phyloP scores from a whole-genome alignment of 2,113 vertebrate species.

The Uria aalge region DNA sequence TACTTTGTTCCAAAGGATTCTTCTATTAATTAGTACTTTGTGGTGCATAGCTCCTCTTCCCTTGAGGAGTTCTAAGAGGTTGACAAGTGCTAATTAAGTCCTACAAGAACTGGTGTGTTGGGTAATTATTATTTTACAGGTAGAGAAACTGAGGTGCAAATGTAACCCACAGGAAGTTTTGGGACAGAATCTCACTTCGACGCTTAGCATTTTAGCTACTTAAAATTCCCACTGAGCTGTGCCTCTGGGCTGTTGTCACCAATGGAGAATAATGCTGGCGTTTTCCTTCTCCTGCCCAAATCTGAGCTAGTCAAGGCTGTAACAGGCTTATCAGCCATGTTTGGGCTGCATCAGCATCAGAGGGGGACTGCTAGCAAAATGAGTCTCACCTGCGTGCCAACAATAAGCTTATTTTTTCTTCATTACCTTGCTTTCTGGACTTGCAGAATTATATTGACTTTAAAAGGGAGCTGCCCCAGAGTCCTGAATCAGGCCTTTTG shows the following conservation, averaged over 20 bases:
- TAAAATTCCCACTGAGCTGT: neutral
- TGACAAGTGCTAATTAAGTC: slow-evolving; percentile 69
- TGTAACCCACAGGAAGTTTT: slow-evolving; percentile 61
- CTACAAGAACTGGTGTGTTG: slow-evolving; percentile 56
- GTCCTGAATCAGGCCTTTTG: slow-evolving; percentile 10
- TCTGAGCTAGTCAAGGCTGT: neutral
- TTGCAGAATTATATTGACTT: neutral
- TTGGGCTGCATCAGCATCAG: neutral
- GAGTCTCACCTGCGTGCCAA: neutral
- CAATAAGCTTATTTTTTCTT: slow-evolving; percentile 23
- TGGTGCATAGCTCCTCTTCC: slow-evolving; percentile 48
- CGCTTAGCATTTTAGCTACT: slow-evolving; percentile 9
- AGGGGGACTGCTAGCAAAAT: neutral
- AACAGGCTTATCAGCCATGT: neutral
- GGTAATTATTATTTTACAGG: slow-evolving; percentile 69
- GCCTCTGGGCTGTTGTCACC: neutral
- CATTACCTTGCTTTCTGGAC: neutral
- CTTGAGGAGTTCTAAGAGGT: slow-evolving; percentile 61
- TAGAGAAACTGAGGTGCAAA: slow-evolving; percentile 61
- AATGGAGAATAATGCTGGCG: neutral
- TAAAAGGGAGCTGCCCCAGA: neutral
- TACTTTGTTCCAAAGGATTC: slow-evolving; percentile 55
- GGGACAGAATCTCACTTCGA: slow-evolving; percentile 9
- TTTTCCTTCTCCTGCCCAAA: neutral
- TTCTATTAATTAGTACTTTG: slow-evolving; percentile 66